Conservation (phyloP, 1,140 invertebrate genomes). For the Cherax destructor region DNA sequence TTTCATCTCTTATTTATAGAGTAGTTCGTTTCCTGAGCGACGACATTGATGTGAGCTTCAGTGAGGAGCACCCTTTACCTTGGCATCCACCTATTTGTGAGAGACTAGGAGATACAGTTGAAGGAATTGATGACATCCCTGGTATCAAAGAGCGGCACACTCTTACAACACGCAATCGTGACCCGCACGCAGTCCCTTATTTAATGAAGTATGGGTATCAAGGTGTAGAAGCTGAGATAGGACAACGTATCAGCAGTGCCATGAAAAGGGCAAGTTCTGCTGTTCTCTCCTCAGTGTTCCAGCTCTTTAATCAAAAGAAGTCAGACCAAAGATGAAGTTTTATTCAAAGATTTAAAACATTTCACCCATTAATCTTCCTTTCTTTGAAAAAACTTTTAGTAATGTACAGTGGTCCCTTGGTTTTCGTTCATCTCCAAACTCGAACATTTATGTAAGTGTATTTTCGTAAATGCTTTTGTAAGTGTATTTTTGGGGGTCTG, state of each 20-base stretch:
- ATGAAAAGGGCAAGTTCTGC: conserved; percentile 80
- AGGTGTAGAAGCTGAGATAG: conserved; percentile 82
- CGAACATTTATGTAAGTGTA: too few species aligned
- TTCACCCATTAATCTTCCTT: background rate
- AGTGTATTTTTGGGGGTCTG: too few species aligned
- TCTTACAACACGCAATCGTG: conserved; percentile 75
- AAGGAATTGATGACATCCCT: conserved; percentile 75
- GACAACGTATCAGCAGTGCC: conserved; percentile 84
- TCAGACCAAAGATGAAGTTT: too few species aligned
- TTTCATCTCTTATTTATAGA: conserved; percentile 67
- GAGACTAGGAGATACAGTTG: conserved; percentile 74
- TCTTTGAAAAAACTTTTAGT: background rate
- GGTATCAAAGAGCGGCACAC: conserved; percentile 75
- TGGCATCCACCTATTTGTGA: conserved; percentile 85
- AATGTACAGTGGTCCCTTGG: too few species aligned
- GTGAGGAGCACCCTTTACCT: conserved; percentile 82
- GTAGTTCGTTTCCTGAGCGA: conserved; percentile 77
- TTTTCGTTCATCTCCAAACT: too few species aligned
- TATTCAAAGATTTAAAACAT: background rate
- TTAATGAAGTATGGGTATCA: conserved; percentile 79
- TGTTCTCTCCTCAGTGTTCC: background rate
- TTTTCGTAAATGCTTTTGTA: too few species aligned
- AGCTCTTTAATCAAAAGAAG: too few species aligned
- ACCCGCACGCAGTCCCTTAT: conserved; percentile 76
- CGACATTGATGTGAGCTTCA: conserved; percentile 79